Evolutionary conservation across 2,113 vertebrate genomes (phyloP), one percentile per base, ranked within the genome.

Genomic region (Sigmodon hispidus): DNA sequence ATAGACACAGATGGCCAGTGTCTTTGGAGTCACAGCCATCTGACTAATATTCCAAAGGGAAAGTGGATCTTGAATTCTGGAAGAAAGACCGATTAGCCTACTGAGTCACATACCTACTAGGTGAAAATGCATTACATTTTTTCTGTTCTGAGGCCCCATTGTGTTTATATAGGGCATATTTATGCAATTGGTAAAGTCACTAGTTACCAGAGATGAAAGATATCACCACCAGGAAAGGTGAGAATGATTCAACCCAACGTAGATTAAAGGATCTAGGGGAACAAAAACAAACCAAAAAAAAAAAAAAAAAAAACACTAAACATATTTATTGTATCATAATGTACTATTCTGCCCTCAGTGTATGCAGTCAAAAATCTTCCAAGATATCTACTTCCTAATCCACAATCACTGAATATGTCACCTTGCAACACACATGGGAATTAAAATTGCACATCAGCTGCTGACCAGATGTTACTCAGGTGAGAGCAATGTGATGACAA

Each of bases 251-350:
- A 70, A 43, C 29, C 90, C 70, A 89, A 70, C 15, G 26, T 91
- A 31, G 45, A 72, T 83, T 40, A 81, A 94, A 96, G 94, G 7
- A 86, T 86, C 65, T 72, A 65, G 19, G 31, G 40, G 63, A 94
- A 89, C 36, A 65, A 69, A 93, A 90, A 19, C 22, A 92, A n/a
- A n/a, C n/a, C 61, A 75, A 94, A 86, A 34, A 52, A 75, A 91
- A 88, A 22, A 21, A 90, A 69, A 19, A 52, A 40, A 87, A 24
- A 15, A 31, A 24, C 89, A 55, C n/a, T 85, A 45, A 69, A 29
- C 26, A 40, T 59, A 73, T 70, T 34, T 90, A 45, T 55, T 43
- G 77, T 12, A 67, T 29, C 36, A 59, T 57, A 70, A 11, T 59
- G 1, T 80, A 36, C 40, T 61, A 31, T 67, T 22, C 70, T 52